Evolutionary conservation across 2,113 vertebrate species (phyloP).

Genomic region (Anguilla rostrata): DNA sequence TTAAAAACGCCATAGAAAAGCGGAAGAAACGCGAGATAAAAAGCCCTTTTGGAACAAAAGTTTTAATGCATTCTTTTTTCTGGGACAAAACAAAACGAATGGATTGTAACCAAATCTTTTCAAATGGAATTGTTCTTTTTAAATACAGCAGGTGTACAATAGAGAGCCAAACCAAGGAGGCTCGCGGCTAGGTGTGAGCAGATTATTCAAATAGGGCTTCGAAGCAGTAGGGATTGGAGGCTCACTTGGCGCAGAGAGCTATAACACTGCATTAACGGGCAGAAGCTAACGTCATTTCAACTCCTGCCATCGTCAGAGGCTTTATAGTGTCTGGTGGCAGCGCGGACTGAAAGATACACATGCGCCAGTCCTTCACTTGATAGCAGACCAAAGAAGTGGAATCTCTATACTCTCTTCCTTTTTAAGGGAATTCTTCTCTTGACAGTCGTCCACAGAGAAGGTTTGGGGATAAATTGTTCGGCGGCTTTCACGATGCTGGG

Average conservation of each 20-base stretch:
- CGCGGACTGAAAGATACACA: conserved; percentile 58
- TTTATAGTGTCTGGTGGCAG: conserved; percentile 64
- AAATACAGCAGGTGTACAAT: conserved; percentile 36
- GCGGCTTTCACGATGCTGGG: conserved; percentile 80
- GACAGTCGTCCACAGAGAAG: conserved; percentile 27
- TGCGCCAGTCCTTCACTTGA: conserved; percentile 46
- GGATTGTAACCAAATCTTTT: conserved; percentile 42
- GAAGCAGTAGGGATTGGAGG: conserved; percentile 74
- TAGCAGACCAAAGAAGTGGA: conserved; percentile 25
- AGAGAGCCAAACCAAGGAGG: conserved; percentile 42
- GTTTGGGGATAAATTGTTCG: conserved; percentile 59
- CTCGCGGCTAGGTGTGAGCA: conserved; percentile 73
- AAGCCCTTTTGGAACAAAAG: background rate
- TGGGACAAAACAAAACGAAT: conserved; percentile 38
- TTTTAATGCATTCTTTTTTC: conserved; percentile 16
- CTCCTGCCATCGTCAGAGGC: conserved; percentile 59
- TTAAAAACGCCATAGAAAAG: background rate
- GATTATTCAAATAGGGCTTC: conserved; percentile 76
- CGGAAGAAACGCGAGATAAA: conserved; percentile 9
- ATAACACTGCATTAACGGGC: conserved; percentile 59
- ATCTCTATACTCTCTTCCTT: conserved; percentile 18
- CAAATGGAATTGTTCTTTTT: conserved; percentile 32
- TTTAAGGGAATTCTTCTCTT: conserved; percentile 44
- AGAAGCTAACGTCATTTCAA: conserved; percentile 69
- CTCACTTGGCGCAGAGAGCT: conserved; percentile 65